These are phyloP conservation scores for Heliconius hermathena DNA, from an alignment of 1,140 invertebrate genomes.

Conservation along the genomic window DNA sequence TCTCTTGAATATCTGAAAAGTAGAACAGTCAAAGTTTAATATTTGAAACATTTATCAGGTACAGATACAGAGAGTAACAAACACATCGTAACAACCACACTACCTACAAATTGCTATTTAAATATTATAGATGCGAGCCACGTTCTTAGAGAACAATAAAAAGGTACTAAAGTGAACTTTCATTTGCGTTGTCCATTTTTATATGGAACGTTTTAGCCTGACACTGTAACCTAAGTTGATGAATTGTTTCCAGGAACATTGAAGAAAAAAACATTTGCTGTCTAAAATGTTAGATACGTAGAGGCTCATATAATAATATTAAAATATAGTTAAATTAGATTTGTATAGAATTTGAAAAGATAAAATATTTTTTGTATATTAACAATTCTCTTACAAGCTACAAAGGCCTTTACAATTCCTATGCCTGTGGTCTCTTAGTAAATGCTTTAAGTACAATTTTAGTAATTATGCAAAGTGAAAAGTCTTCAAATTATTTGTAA, in stretches of 20 bases:
- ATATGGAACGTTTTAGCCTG: slow-evolving; percentile 20
- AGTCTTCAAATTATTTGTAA: too few species aligned
- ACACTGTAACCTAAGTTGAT: slow-evolving; percentile 4
- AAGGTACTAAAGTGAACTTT: slow-evolving; percentile 43
- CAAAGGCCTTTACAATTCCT: too few species aligned
- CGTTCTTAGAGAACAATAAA: slow-evolving; percentile 46
- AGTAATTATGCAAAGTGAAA: too few species aligned
- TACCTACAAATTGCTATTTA: slow-evolving; percentile 29
- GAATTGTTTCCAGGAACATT: not conserved
- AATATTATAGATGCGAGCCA: slow-evolving; percentile 39
- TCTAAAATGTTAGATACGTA: not conserved
- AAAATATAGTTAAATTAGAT: too few species aligned
- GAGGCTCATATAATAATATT: too few species aligned
- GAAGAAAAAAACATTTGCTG: not conserved
- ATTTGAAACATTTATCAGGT: not conserved
- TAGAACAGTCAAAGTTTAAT: not conserved
- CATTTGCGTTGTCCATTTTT: slow-evolving; percentile 43
- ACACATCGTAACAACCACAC: not conserved
- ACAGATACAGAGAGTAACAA: not conserved
- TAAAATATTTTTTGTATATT: too few species aligned
- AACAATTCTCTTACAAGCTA: too few species aligned
- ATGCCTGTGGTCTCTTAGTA: too few species aligned
- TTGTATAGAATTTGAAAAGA: too few species aligned
- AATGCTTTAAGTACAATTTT: too few species aligned
- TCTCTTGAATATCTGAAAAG: not conserved